Conservation (phyloP, 2,797 vertebrate species). For the Vespertilio murinus region DNA sequence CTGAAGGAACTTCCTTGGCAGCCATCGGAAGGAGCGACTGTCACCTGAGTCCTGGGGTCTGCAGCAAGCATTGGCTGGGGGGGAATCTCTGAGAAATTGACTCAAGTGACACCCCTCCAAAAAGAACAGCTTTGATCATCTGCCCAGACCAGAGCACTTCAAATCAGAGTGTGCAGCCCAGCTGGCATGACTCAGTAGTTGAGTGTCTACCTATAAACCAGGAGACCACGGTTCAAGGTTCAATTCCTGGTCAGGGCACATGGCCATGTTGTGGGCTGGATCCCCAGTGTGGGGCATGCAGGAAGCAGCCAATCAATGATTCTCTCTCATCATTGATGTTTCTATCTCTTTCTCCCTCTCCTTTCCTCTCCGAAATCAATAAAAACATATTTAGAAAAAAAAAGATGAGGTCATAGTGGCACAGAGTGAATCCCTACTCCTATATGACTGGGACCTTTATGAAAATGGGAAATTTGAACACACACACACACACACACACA, state of each 20-base stretch:
- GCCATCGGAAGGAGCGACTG: neutral
- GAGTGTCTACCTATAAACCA: no score
- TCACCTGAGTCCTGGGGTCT: neutral
- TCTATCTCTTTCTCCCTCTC: no score
- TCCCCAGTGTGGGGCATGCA: no score
- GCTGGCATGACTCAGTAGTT: no score
- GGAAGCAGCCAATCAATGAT: no score
- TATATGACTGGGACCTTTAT: neutral
- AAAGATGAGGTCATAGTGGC: neutral
- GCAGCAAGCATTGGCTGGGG: accelerated
- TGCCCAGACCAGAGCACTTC: neutral
- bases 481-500: neutral
- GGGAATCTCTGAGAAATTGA: neutral
- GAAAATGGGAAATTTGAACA: neutral
- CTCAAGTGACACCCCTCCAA: neutral
- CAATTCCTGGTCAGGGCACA: no score
- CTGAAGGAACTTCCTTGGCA: neutral
- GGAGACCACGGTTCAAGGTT: no score
- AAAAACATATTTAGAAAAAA: no score
- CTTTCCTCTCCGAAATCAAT: no score
- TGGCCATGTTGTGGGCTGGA: no score
- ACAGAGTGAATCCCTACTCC: neutral
- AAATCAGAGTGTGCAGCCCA: neutral
- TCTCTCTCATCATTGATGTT: no score
- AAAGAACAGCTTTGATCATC: neutral